Evolutionary conservation across 1,140 invertebrate genomes (phyloP).

Genomic region (Cyclina sinensis): DNA sequence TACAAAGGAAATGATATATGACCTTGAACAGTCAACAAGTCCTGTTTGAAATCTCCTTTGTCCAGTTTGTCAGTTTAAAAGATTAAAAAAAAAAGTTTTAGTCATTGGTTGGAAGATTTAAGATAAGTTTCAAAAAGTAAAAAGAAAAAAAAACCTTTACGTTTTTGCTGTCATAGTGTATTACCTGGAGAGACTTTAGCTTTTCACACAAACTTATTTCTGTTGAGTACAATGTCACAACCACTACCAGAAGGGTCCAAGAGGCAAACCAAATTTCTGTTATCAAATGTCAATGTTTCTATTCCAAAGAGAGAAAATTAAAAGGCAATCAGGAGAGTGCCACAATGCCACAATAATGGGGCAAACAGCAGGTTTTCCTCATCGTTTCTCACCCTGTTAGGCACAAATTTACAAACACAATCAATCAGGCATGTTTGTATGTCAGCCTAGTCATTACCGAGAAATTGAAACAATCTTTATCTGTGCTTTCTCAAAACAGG

Average conservation of each 20-base stretch:
- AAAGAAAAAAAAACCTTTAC: no score
- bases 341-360: constrained; percentile 57
- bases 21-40: no score
- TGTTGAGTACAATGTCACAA: no score
- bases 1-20: background rate
- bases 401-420: constrained; percentile 59
- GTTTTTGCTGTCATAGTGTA: no score
- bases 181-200: no score
- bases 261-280: background rate
- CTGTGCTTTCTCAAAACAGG: constrained; percentile 60
- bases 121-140: no score
- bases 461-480: constrained; percentile 66
- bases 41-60: no score
- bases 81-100: no score
- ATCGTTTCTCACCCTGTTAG: constrained; percentile 52
- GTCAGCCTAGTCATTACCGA: constrained; percentile 59
- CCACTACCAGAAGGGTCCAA: no score
- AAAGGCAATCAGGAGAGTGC: constrained; percentile 36
- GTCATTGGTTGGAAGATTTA: no score
- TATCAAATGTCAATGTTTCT: constrained; percentile 41
- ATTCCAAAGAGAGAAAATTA: constrained; percentile 35
- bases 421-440: constrained; percentile 63
- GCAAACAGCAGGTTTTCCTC: constrained; percentile 32
- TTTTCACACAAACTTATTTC: no score
- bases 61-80: no score